Evolutionary conservation across 2,113 vertebrate species (phyloP).

Genomic region (Istiophorus platypterus): DNA sequence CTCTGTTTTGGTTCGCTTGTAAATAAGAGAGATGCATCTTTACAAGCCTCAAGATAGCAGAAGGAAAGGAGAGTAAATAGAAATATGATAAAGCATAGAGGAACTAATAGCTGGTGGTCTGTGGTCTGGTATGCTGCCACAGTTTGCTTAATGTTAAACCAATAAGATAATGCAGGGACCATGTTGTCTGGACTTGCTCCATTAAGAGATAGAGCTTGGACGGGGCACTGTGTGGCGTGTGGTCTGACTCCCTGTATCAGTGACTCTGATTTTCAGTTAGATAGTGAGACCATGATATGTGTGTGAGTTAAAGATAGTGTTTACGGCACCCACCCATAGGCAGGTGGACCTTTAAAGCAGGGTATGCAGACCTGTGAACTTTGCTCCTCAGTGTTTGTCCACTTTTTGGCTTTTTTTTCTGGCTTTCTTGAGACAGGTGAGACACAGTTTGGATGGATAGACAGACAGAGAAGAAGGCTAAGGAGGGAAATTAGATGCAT

Average conservation of each 20-base stretch:
- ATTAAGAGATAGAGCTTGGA: slow-evolving; percentile 60
- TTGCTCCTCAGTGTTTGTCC: slow-evolving; percentile 46
- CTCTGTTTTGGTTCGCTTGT: slow-evolving; percentile 39
- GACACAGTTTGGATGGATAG: not conserved
- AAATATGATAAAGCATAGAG: slow-evolving; percentile 75
- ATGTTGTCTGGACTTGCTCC: slow-evolving; percentile 49
- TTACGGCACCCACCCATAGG: slow-evolving; percentile 52
- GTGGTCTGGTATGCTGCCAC: slow-evolving; percentile 77
- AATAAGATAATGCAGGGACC: slow-evolving; percentile 77
- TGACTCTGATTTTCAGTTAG: slow-evolving; percentile 84
- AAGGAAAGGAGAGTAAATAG: slow-evolving; percentile 66
- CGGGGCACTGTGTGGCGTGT: slow-evolving; percentile 53
- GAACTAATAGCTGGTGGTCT: slow-evolving; percentile 66
- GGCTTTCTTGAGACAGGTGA: slow-evolving; percentile 47
- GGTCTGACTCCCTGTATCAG: slow-evolving; percentile 70
- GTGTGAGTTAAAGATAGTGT: slow-evolving; percentile 56
- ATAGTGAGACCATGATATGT: slow-evolving; percentile 68
- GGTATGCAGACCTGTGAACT: slow-evolving; percentile 55
- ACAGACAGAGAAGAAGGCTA: not conserved
- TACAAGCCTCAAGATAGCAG: slow-evolving; percentile 71
- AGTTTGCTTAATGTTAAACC: slow-evolving; percentile 80
- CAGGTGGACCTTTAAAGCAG: slow-evolving; percentile 67
- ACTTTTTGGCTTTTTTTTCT: slow-evolving; percentile 7
- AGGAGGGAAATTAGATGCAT: not conserved
- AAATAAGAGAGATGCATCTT: slow-evolving; percentile 68